Conservation (phyloP, 2,888 invertebrate species). For the Heliconius hortense region DNA sequence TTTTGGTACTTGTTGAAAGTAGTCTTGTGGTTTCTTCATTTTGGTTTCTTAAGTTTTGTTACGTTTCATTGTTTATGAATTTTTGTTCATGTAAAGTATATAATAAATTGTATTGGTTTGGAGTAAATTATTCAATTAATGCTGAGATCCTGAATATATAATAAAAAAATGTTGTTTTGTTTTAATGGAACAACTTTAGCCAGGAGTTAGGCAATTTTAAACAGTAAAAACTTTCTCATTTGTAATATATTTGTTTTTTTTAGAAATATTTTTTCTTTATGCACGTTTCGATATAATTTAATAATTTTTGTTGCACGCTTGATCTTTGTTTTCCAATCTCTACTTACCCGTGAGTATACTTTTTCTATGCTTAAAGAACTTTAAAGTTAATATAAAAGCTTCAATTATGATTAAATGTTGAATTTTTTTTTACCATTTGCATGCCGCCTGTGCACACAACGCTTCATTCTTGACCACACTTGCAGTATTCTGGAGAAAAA, state of each 20-base stretch:
- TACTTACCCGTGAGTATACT: conserved; percentile 42
- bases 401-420: conserved; percentile 68
- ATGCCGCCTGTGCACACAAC: conserved; percentile 83
- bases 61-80: background rate
- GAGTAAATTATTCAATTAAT: too few species aligned
- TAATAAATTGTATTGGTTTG: too few species aligned
- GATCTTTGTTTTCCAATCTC: conserved; percentile 43
- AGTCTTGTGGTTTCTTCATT: background rate
- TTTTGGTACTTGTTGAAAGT: background rate
- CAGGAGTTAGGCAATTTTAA: too few species aligned
- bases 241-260: background rate
- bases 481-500: conserved; percentile 92
- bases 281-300: conserved; percentile 39
- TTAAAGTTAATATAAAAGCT: conserved; percentile 50
- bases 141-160: too few species aligned
- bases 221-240: too few species aligned
- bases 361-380: conserved; percentile 40
- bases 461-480: conserved; percentile 81
- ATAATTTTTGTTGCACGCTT: conserved; percentile 45
- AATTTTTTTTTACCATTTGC: conserved; percentile 80
- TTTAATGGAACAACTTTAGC: too few species aligned
- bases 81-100: background rate
- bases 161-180: too few species aligned
- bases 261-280: background rate
- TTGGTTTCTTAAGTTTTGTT: background rate